A percentile compares a stretch with the other conserved stretches of the same genome.
Conservation (phyloP, 2,797 vertebrate genomes). For the Gouania willdenowi region DNA sequence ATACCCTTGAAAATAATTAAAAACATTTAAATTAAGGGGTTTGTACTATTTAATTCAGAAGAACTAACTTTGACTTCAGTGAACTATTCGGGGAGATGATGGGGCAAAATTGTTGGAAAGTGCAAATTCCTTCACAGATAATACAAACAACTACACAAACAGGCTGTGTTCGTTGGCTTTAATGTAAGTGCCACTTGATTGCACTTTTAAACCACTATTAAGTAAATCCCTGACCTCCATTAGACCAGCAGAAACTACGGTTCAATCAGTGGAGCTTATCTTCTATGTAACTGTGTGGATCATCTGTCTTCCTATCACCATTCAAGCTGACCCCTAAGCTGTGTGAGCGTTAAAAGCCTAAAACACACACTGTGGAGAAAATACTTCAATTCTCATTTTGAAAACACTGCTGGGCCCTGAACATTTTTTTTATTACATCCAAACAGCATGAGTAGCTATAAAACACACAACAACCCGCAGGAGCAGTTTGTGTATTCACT, state of each 20-base stretch:
- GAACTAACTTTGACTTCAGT: too few species aligned
- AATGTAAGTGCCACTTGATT: neutral
- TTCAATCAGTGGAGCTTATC: slow-evolving; percentile 5
- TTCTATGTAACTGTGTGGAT: neutral
- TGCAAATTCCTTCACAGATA: neutral
- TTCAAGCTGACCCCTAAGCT: neutral
- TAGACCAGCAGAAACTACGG: neutral
- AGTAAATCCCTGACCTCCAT: slow-evolving; percentile 2
- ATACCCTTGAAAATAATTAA: too few species aligned
- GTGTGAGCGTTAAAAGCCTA: too few species aligned
- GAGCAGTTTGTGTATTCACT: neutral
- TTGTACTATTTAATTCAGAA: too few species aligned
- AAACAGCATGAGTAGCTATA: neutral
- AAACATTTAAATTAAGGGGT: too few species aligned
- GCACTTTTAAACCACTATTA: slow-evolving; percentile 5
- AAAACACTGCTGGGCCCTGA: neutral
- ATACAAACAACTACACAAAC: neutral
- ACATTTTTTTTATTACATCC: slow-evolving; percentile 6
- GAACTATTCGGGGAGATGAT: too few species aligned
- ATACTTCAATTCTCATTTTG: too few species aligned
- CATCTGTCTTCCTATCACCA: neutral
- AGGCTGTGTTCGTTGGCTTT: neutral
- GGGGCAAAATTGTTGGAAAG: too few species aligned
- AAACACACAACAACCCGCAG: neutral
- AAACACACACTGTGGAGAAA: too few species aligned